Conservation (phyloP, 2,888 invertebrate genomes). For the Polyommatus iphigenia region DNA sequence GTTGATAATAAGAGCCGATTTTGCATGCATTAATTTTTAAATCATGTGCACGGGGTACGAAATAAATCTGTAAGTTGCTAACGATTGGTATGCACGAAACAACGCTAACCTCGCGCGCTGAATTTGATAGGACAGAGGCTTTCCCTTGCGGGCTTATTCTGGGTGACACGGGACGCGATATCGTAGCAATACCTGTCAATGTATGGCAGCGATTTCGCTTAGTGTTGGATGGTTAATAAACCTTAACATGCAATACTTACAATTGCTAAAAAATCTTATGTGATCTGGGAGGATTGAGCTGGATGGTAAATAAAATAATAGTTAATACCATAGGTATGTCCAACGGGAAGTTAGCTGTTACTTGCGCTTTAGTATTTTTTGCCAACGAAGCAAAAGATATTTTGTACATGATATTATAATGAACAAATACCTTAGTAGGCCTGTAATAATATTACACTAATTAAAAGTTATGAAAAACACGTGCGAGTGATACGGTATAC, state of each 20-base stretch:
- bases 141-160: conserved; percentile 64
- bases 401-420: no score
- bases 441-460: no score
- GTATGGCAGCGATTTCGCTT: background rate
- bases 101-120: conserved; percentile 51
- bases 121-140: conserved; percentile 63
- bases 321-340: no score
- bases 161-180: conserved; percentile 35
- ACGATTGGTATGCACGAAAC: conserved; percentile 53
- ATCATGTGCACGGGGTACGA: conserved; percentile 33
- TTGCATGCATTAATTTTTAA: conserved; percentile 21
- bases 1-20: conserved; percentile 29
- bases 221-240: background rate
- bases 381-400: no score
- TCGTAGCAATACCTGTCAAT: background rate
- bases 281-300: no score
- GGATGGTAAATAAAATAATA: no score
- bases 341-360: no score
- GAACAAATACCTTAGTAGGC: no score
- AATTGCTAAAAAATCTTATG: background rate
- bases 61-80: conserved; percentile 44
- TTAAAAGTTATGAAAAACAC: no score
- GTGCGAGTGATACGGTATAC: no score
- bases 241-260: background rate
- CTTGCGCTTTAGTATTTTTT: no score